Conservation (phyloP, 2,113 vertebrate genomes). For the Prionailurus viverrinus region DNA sequence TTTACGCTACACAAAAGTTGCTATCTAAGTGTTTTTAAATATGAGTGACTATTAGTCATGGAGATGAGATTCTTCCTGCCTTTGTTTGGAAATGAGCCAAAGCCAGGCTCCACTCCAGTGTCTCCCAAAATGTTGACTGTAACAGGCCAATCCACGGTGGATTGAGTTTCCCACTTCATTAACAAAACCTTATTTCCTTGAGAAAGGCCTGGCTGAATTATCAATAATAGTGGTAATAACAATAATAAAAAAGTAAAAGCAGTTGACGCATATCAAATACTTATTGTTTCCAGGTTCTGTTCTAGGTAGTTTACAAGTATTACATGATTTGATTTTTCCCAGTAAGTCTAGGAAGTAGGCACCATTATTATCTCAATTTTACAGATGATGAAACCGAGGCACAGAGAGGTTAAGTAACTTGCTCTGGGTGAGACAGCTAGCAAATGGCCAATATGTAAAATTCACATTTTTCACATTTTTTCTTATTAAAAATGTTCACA, state of each 20-base stretch:
- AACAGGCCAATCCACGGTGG: too few species aligned
- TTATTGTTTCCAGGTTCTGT: not conserved
- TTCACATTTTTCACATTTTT: conserved; percentile 2
- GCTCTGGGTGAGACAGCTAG: not conserved
- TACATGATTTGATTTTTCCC: not conserved
- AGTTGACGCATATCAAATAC: not conserved
- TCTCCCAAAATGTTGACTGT: not conserved
- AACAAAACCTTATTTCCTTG: not conserved
- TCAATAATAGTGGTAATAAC: not conserved
- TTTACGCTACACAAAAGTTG: not conserved
- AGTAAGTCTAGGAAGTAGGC: not conserved
- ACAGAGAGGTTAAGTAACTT: not conserved
- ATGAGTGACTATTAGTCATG: not conserved
- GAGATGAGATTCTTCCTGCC: not conserved
- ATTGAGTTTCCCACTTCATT: not conserved
- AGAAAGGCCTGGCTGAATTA: not conserved
- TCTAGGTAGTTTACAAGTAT: not conserved
- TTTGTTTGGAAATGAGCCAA: too few species aligned
- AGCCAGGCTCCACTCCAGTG: not conserved
- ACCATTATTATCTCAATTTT: not conserved
- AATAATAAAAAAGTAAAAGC: not conserved
- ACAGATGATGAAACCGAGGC: not conserved
- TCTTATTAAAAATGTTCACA: not conserved
- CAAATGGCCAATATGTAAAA: not conserved
- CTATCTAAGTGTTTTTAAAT: not conserved